phyloP scores from a whole-genome alignment of 2,888 invertebrate genomes.

The Zele albiditarsus region DNA sequence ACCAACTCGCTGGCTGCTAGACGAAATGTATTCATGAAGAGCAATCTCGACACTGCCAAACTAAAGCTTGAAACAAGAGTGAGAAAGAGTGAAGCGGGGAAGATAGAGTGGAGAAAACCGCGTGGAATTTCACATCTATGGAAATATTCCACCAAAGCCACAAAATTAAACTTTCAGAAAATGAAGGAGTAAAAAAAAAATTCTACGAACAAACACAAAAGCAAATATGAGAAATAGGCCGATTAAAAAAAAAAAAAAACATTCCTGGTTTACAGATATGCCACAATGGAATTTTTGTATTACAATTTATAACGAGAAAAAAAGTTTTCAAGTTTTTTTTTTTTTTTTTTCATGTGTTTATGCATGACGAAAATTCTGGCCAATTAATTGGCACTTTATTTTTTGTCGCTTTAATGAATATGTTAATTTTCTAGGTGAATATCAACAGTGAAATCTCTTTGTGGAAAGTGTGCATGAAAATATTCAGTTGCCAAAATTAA shows the following conservation, averaged over 20 bases:
- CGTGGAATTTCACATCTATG: slow-evolving; percentile 22
- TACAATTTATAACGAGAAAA: not conserved
- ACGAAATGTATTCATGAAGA: slow-evolving; percentile 17
- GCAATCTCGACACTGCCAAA: slow-evolving; percentile 23
- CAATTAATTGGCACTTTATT: too few species aligned
- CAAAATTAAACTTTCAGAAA: slow-evolving; percentile 25
- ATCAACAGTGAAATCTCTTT: too few species aligned
- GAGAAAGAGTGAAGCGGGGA: not conserved
- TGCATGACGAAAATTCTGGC: too few species aligned
- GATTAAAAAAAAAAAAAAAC: slow-evolving; percentile 13
- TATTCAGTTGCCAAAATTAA: too few species aligned
- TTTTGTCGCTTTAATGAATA: too few species aligned
- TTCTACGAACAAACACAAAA: not conserved
- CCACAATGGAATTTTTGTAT: not conserved
- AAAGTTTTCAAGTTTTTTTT: too few species aligned
- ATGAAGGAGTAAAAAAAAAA: slow-evolving; percentile 6
- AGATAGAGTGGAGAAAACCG: slow-evolving; percentile 1
- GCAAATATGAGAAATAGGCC: slow-evolving; percentile 12
- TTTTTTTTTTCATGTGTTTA: too few species aligned
- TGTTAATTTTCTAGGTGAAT: too few species aligned
- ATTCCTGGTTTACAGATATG: not conserved
- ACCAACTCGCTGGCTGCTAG: not conserved
- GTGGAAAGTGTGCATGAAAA: too few species aligned
- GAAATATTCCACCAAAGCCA: not conserved
- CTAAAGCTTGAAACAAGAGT: slow-evolving; percentile 16